Conservation (phyloP, 2,113 vertebrate species). For the Thalassoma bifasciatum region DNA sequence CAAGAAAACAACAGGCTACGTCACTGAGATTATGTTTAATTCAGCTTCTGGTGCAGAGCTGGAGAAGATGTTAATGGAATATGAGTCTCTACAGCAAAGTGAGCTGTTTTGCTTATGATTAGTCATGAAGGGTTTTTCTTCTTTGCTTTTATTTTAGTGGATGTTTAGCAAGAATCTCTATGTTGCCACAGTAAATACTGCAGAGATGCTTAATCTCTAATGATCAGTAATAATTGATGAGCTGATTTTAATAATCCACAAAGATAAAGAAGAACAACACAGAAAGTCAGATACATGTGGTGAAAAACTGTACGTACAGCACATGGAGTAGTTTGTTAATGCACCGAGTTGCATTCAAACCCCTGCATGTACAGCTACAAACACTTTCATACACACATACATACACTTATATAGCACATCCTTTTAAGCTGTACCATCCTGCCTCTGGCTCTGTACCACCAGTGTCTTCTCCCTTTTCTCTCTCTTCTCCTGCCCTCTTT, state of each 20-base stretch:
- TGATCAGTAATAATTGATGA: neutral
- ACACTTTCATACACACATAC: conserved; percentile 14
- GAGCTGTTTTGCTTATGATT: no score
- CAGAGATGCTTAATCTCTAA: neutral
- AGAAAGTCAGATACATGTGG: neutral
- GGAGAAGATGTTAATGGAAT: no score
- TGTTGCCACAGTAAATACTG: neutral
- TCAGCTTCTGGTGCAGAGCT: no score
- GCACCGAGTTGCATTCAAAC: conserved; percentile 4
- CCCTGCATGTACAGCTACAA: conserved; percentile 8
- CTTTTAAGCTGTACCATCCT: conserved; percentile 37
- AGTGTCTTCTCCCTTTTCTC: conserved; percentile 40
- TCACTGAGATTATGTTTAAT: no score
- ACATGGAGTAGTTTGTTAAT: neutral
- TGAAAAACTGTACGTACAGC: neutral
- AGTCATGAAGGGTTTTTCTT: no score
- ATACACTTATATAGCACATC: conserved; percentile 15
- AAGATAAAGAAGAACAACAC: neutral
- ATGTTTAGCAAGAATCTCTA: neutral
- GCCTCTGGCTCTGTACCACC: conserved; percentile 55
- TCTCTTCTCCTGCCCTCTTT: conserved; percentile 33
- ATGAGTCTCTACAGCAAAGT: neutral
- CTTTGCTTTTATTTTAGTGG: neutral
- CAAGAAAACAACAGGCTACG: no score
- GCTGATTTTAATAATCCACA: neutral